A percentile compares a stretch with the other conserved stretches of the same genome.
These are phyloP conservation scores for Phalera bucephala DNA, from an alignment of 2,888 invertebrate genomes.

Conservation along the genomic window DNA sequence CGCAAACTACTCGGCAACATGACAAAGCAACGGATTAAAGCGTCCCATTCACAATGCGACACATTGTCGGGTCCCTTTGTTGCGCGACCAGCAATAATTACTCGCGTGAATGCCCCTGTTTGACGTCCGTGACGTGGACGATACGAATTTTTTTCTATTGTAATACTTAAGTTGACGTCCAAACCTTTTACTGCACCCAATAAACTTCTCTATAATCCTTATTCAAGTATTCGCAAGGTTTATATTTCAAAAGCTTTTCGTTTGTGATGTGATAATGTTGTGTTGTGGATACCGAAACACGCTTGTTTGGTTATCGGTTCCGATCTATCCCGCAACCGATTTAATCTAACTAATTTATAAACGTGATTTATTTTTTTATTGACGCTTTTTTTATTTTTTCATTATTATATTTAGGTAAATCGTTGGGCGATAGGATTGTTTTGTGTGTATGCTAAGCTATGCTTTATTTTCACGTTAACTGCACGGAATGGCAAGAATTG, in stretches of 20 bases:
- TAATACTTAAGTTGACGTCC: slow-evolving; percentile 15
- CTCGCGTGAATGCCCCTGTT: slow-evolving; percentile 55
- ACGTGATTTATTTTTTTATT: slow-evolving; percentile 42
- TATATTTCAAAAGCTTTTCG: neutral
- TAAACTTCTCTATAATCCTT: slow-evolving; percentile 5
- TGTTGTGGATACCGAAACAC: slow-evolving; percentile 28
- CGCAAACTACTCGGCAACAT: slow-evolving; percentile 8
- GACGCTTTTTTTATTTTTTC: slow-evolving; percentile 22
- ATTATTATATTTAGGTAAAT: slow-evolving; percentile 13
- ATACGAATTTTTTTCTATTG: slow-evolving; percentile 28
- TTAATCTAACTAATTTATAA: slow-evolving; percentile 46
- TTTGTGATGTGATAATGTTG: slow-evolving; percentile 10
- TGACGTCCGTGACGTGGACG: slow-evolving; percentile 44
- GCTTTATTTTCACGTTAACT: too few species aligned
- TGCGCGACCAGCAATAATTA: slow-evolving; percentile 62
- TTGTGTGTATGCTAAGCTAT: slow-evolving; percentile 2
- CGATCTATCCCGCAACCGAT: slow-evolving; percentile 40
- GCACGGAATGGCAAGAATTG: too few species aligned
- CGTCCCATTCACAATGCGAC: slow-evolving; percentile 43
- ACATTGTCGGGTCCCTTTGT: slow-evolving; percentile 60
- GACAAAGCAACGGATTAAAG: slow-evolving; percentile 45
- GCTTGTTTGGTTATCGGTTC: slow-evolving; percentile 42
- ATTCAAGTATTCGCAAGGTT: neutral
- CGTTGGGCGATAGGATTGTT: slow-evolving; percentile 6
- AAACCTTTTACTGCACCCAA: slow-evolving; percentile 5